These are phyloP conservation scores for Nezara viridula DNA, from an alignment of 2,888 invertebrate genomes.

Conservation along the genomic window DNA sequence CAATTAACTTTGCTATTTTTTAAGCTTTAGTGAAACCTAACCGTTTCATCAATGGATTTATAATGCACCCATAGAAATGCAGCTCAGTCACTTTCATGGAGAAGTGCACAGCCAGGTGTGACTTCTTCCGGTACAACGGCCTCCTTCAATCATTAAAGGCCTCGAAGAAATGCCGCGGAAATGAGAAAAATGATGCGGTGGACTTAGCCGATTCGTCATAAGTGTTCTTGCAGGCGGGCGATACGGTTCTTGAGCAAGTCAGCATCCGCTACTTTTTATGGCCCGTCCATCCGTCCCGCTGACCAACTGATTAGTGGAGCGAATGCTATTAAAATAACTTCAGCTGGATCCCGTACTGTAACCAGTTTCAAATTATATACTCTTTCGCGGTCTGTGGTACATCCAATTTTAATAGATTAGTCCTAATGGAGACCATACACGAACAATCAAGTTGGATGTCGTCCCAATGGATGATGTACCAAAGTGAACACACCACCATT, in stretches of 20 bases:
- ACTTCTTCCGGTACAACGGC: neutral
- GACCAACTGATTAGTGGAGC: neutral
- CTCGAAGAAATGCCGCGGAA: neutral
- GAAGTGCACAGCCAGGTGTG: neutral
- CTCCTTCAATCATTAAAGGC: conserved; percentile 2
- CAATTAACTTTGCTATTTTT: too few relatives aligned
- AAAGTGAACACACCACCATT: too few relatives aligned
- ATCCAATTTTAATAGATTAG: too few relatives aligned
- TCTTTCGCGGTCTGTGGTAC: neutral
- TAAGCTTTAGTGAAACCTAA: too few relatives aligned
- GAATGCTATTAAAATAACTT: neutral
- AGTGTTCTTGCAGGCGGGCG: neutral
- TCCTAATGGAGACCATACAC: too few relatives aligned
- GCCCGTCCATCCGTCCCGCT: neutral
- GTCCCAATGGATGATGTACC: too few relatives aligned
- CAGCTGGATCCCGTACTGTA: neutral
- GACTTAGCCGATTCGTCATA: conserved; percentile 34
- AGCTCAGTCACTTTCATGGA: too few relatives aligned
- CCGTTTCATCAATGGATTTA: too few relatives aligned
- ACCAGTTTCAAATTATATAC: neutral
- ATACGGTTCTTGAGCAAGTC: conserved; percentile 34
- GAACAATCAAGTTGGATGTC: too few relatives aligned
- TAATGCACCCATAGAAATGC: neutral
- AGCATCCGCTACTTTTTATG: neutral
- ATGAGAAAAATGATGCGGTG: neutral